Conservation (phyloP, 1,140 invertebrate genomes). For the Sogatella furcifera region DNA sequence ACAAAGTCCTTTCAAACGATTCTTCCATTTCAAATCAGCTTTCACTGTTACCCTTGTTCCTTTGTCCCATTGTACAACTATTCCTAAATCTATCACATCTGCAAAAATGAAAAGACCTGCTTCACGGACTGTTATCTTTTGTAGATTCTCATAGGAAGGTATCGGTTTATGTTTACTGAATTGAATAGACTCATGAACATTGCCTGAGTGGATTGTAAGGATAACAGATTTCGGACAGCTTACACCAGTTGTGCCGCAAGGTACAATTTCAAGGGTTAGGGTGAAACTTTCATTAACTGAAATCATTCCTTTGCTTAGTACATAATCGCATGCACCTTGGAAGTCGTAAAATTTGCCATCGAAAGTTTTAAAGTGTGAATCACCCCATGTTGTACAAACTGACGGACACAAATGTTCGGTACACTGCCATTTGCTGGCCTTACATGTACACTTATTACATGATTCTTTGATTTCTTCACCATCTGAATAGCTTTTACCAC, state of each 20-base stretch:
- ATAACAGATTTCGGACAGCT: constrained; percentile 77
- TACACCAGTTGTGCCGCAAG: constrained; percentile 74
- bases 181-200: constrained; percentile 22
- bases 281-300: constrained; percentile 41
- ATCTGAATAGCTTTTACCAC: constrained; percentile 67
- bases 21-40: constrained; percentile 60
- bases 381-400: constrained; percentile 70
- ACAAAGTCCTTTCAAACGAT: constrained; percentile 70
- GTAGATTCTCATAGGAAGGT: background rate
- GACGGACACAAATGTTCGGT: constrained; percentile 47
- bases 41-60: constrained; percentile 71
- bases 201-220: constrained; percentile 43
- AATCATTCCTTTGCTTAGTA: constrained; percentile 59
- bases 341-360: constrained; percentile 77
- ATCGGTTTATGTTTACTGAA: background rate
- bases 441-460: constrained; percentile 67
- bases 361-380: constrained; percentile 79
- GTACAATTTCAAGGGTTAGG: constrained; percentile 48
- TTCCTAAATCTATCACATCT: constrained; percentile 61
- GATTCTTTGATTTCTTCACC: constrained; percentile 62
- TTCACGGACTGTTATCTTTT: constrained; percentile 40
- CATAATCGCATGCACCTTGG: constrained; percentile 78
- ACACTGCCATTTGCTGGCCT: constrained; percentile 55
- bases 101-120: constrained; percentile 67
- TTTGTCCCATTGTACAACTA: constrained; percentile 78